Percentiles rank a stretch among this genome's conserved stretches.
phyloP scores from a whole-genome alignment of 1,140 invertebrate genomes.

The Whitmania pigra region DNA sequence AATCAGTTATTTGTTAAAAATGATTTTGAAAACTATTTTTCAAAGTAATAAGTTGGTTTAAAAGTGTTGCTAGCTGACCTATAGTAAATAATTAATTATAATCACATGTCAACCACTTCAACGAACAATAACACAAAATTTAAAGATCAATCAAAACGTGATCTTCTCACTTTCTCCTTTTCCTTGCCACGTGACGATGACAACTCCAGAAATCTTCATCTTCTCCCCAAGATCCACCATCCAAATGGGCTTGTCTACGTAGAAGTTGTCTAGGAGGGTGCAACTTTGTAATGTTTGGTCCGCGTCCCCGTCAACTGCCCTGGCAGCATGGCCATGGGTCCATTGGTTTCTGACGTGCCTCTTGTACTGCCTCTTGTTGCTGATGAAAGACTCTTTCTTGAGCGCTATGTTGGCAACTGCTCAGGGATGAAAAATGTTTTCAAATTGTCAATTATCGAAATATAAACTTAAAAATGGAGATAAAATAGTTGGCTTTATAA shows the following conservation, averaged over 20 bases:
- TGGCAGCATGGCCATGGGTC: constrained; percentile 39
- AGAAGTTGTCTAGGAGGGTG: constrained; percentile 49
- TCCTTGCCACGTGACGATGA: constrained; percentile 48
- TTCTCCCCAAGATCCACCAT: constrained; percentile 47
- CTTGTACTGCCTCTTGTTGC: constrained; percentile 46
- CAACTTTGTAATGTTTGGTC: constrained; percentile 43
- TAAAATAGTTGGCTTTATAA: too few relatives aligned
- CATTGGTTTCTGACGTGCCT: constrained; percentile 35
- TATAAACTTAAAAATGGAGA: too few relatives aligned
- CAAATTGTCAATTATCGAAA: too few relatives aligned
- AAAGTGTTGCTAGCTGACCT: too few relatives aligned
- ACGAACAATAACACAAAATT: neutral
- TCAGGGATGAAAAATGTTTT: neutral
- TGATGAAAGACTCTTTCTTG: constrained; percentile 47
- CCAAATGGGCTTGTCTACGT: constrained; percentile 48
- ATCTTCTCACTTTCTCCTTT: constrained; percentile 41
- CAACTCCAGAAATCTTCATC: constrained; percentile 41
- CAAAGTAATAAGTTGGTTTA: neutral
- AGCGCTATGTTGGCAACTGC: constrained; percentile 48
- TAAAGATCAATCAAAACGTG: neutral
- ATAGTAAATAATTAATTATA: too few relatives aligned
- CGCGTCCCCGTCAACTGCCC: constrained; percentile 45
- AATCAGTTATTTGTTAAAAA: too few relatives aligned
- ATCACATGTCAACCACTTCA: neutral
- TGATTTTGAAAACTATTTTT: neutral